Conservation (phyloP, 2,797 vertebrate species). For the Propithecus deckenii region DNA sequence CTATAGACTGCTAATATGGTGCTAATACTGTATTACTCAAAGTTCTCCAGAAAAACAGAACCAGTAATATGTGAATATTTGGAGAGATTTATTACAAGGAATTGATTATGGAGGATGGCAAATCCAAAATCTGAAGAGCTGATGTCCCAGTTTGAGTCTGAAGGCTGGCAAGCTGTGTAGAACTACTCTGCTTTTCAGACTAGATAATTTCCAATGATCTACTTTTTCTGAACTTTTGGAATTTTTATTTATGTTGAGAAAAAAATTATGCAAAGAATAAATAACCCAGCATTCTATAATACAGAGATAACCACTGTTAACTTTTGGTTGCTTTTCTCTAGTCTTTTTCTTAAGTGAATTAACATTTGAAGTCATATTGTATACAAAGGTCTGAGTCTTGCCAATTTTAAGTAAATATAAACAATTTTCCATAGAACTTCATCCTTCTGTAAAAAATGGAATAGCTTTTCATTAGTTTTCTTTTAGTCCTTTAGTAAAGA, state of each 20-base stretch:
- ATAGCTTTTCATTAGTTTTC: background rate
- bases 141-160: background rate
- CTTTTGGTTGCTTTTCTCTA: background rate
- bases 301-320: background rate
- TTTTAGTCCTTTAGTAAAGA: background rate
- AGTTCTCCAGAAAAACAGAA: background rate
- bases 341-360: background rate
- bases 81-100: background rate
- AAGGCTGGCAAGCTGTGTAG: background rate
- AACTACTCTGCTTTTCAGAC: background rate
- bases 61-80: background rate
- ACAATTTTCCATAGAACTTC: background rate
- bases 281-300: background rate
- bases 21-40: background rate
- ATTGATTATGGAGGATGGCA: background rate
- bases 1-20: background rate
- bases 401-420: constrained; percentile 6
- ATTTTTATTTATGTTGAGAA: background rate
- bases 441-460: background rate
- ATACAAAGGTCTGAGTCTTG: background rate
- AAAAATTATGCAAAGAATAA: background rate
- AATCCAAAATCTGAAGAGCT: background rate
- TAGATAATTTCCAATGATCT: background rate
- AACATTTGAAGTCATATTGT: background rate
- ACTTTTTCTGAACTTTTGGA: background rate